Base-by-base conservation (phyloP, 2,888 invertebrate species). In the Aproaerema taeniolella region DNA sequence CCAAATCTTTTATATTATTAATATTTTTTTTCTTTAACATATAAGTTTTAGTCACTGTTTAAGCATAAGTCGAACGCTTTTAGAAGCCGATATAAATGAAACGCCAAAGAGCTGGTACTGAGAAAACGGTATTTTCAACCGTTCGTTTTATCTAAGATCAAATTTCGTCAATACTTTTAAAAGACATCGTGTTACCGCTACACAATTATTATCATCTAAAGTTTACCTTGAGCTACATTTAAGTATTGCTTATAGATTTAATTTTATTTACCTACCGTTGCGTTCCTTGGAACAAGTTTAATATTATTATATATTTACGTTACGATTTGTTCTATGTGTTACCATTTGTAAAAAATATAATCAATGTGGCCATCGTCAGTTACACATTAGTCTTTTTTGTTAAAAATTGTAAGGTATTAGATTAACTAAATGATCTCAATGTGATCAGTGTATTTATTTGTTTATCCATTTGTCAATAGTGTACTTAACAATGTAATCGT, bases 381-480 rank as follows among this genome's bases (percentile, higher is more conserved):
- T 63, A 61, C 55, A 54, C 60, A 70, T 58, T 52, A 52, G 47
- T 63, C 52, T 66, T 67, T 59, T 49, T 55, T 54, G 65, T 74
- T 75, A 71, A 71, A 76, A 76, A 69, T 66, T 62, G 52, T 80
- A 76, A 71, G 64, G 55, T 61, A 59, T 80, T 82, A 82, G 79
- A 71, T 58, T 81, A 80, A 76, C 70, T 37, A 55, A 71, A 65
- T 69, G 85, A 86, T 86, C 85, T 86, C 85, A 85, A 81, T 69
- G 77, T 74, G 85, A 82, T 86, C 85, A 85, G 72, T 82, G 82
- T 85, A 81, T 83, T 81, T 80, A 78, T 80, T n/a, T 76, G 67
- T 78, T 81, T 73, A 70, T 70, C 71, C 67, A 77, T 70, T 79
- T 75, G 70, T 79, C 76, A 74, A 74, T 77, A 69, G 69, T 68